Evolutionary conservation across 2,797 vertebrate genomes (phyloP).

Genomic region (Cirrhinus mrigala): DNA sequence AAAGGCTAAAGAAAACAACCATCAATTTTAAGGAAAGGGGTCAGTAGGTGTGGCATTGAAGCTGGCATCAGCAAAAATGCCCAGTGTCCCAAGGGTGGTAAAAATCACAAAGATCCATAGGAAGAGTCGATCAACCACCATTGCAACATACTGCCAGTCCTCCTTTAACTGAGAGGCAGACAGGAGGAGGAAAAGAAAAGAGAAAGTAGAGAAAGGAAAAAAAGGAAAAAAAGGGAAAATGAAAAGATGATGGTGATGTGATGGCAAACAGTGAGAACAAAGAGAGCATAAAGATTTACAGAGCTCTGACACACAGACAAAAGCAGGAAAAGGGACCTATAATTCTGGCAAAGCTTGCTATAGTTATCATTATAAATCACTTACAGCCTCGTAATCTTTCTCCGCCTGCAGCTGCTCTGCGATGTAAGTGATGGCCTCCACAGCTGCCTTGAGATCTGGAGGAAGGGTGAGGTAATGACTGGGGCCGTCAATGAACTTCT

Average conservation of each 20-base stretch:
- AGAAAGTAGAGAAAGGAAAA: background rate
- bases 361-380: slow-evolving; percentile 44
- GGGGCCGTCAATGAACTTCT: slow-evolving; percentile 85
- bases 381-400: slow-evolving; percentile 86
- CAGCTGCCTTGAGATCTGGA: slow-evolving; percentile 83
- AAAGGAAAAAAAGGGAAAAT: background rate
- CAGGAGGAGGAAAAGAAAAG: background rate
- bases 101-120: slow-evolving; percentile 85
- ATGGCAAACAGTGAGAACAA: background rate
- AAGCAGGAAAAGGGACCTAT: background rate
- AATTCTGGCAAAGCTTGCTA: background rate
- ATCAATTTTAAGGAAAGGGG: slow-evolving; percentile 71
- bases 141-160: slow-evolving; percentile 92
- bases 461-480: slow-evolving; percentile 80
- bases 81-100: slow-evolving; percentile 84
- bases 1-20: background rate
- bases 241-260: background rate
- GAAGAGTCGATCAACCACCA: slow-evolving; percentile 90
- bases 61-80: slow-evolving; percentile 87
- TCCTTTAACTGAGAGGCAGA: slow-evolving; percentile 78
- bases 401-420: slow-evolving; percentile 86
- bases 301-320: background rate
- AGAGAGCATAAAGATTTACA: background rate
- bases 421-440: slow-evolving; percentile 84
- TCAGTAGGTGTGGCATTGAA: slow-evolving; percentile 81